Percentiles rank a stretch among this genome's conserved stretches.
Evolutionary conservation across 2,113 vertebrate genomes (phyloP).

Genomic region (Hemichromis elongatus): DNA sequence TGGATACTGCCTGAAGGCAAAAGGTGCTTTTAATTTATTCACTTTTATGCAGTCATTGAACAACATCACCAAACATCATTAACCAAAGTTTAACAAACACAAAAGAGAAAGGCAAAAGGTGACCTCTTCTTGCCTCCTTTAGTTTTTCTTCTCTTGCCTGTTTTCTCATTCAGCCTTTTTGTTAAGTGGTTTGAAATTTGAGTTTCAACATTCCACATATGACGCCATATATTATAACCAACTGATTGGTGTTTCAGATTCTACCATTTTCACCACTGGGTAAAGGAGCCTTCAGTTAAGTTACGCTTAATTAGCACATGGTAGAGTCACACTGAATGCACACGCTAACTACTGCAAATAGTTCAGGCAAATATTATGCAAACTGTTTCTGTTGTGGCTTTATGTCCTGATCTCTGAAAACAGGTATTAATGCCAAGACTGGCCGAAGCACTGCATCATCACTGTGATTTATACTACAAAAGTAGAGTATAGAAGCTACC

Average conservation of each 20-base stretch:
- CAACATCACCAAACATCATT: not conserved
- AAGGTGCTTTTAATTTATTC: not conserved
- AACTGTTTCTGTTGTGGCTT: constrained; percentile 23
- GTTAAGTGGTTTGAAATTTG: constrained; percentile 27
- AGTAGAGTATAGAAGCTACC: not conserved
- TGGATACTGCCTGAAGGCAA: not conserved
- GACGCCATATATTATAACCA: not conserved
- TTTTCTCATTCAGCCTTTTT: not conserved
- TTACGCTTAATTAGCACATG: not conserved
- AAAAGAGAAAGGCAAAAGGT: not conserved
- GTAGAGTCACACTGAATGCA: not conserved
- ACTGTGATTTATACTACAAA: not conserved
- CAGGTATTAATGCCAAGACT: not conserved
- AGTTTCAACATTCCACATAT: constrained; percentile 58
- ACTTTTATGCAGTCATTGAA: not conserved
- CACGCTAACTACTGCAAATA: constrained; percentile 38
- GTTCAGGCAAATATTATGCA: constrained; percentile 59
- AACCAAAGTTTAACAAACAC: not conserved
- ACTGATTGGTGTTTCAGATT: not conserved
- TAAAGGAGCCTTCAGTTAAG: not conserved
- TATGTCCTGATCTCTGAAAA: not conserved
- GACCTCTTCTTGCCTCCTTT: not conserved
- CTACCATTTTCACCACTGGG: not conserved
- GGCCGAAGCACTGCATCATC: not conserved
- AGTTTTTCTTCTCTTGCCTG: not conserved